phyloP scores from a whole-genome alignment of 2,797 vertebrate genomes.

The Allobates femoralis region DNA sequence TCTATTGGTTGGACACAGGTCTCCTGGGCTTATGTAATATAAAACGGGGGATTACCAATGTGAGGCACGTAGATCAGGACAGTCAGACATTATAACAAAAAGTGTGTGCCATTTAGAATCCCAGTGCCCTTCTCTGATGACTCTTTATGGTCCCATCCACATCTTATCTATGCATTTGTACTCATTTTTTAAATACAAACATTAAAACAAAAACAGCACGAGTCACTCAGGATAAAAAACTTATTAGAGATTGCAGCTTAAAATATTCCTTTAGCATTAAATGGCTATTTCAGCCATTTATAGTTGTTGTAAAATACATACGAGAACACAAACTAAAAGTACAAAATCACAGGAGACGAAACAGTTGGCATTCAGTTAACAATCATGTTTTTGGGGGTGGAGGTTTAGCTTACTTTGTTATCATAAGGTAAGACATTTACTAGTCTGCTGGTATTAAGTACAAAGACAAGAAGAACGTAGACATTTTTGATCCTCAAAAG shows the following conservation, averaged over 20 bases:
- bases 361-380: constrained; percentile 83
- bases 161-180: constrained; percentile 67
- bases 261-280: constrained; percentile 58
- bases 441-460: constrained; percentile 82
- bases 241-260: constrained; percentile 66
- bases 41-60: no score
- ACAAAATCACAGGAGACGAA: constrained; percentile 74
- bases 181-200: constrained; percentile 67
- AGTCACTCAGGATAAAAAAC: constrained; percentile 63
- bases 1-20: no score
- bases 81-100: no score
- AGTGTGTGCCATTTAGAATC: not conserved
- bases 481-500: constrained; percentile 80
- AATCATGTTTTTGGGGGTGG: constrained; percentile 82
- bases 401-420: constrained; percentile 82
- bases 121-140: constrained; percentile 67
- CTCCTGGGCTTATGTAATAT: no score
- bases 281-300: constrained; percentile 67
- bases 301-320: constrained; percentile 67
- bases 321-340: constrained; percentile 70
- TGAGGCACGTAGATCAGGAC: no score
- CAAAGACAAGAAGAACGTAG: constrained; percentile 80
- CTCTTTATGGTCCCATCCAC: constrained; percentile 71
- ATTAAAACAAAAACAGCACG: constrained; percentile 67
- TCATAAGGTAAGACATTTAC: constrained; percentile 82